These are phyloP conservation scores for Diorhabda sublineata DNA, from an alignment of 1,140 invertebrate genomes.

Conservation along the genomic window DNA sequence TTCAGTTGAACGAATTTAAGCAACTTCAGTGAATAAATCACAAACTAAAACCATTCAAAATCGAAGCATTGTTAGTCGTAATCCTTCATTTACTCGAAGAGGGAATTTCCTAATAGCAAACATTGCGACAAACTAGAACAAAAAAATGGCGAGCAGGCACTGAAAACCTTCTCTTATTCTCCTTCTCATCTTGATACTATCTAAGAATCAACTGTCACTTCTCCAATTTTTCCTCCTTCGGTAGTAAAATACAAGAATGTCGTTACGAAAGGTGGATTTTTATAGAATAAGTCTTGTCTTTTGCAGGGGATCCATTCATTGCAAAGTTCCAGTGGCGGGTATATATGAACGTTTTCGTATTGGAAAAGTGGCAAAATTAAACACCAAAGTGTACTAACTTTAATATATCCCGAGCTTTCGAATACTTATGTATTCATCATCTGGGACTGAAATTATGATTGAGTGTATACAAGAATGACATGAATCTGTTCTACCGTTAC, in stretches of 20 bases:
- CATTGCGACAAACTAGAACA: constrained; percentile 21
- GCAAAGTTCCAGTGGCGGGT: neutral
- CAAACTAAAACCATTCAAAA: neutral
- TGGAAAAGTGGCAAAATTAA: too few relatives aligned
- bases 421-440: too few relatives aligned
- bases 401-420: too few relatives aligned
- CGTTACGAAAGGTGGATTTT: constrained; percentile 30
- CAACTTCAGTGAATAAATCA: neutral
- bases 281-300: constrained; percentile 23
- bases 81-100: neutral
- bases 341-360: too few relatives aligned
- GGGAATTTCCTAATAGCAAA: constrained; percentile 10
- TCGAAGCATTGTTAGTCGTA: neutral
- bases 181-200: constrained; percentile 25
- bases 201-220: constrained; percentile 29
- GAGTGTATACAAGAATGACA: too few relatives aligned
- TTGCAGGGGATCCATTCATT: constrained; percentile 21
- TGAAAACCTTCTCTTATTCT: constrained; percentile 12
- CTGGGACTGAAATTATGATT: too few relatives aligned
- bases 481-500: too few relatives aligned
- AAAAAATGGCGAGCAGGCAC: constrained; percentile 14
- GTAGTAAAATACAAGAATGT: constrained; percentile 30
- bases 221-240: constrained; percentile 27
- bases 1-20: too few relatives aligned
- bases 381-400: too few relatives aligned